A percentile compares a stretch with the other conserved stretches of the same genome.
phyloP scores from a whole-genome alignment of 1,140 invertebrate genomes.

The Homarus americanus region DNA sequence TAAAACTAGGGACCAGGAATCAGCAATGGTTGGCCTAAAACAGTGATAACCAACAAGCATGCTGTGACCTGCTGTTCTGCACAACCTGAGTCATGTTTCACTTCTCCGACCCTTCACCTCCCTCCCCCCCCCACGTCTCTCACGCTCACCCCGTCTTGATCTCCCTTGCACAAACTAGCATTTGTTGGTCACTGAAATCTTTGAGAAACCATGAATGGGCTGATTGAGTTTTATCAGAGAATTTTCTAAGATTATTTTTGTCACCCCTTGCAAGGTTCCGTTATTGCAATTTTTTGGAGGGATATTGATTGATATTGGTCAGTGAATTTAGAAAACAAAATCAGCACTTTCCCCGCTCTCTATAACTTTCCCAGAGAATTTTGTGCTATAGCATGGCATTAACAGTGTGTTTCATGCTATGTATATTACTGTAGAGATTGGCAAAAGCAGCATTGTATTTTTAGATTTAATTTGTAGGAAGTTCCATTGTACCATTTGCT shows the following conservation, averaged over 20 bases:
- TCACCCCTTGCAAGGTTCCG: neutral
- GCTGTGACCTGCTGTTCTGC: neutral
- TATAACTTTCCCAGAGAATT: neutral
- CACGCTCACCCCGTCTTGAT: neutral
- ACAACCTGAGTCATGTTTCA: neutral
- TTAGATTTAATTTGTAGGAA: slow-evolving; percentile 42
- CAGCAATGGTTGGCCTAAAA: slow-evolving; percentile 7
- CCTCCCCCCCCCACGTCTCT: neutral
- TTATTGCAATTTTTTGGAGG: neutral
- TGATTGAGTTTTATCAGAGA: neutral
- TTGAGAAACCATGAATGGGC: neutral
- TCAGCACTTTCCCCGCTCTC: neutral
- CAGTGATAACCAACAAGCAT: neutral
- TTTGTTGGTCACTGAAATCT: neutral
- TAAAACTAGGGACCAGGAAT: slow-evolving; percentile 14
- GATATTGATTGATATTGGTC: too few relatives aligned
- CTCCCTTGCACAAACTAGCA: neutral
- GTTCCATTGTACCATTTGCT: slow-evolving; percentile 54
- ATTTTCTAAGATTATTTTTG: too few relatives aligned
- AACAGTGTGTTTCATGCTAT: slow-evolving; percentile 8
- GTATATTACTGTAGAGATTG: slow-evolving; percentile 32
- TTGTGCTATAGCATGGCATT: slow-evolving; percentile 19
- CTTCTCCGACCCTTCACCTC: neutral
- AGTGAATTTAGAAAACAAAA: neutral
- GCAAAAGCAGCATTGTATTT: slow-evolving; percentile 37